Base-by-base conservation (phyloP, 1,140 invertebrate species). In the Leptinotarsa undecemlineata region DNA sequence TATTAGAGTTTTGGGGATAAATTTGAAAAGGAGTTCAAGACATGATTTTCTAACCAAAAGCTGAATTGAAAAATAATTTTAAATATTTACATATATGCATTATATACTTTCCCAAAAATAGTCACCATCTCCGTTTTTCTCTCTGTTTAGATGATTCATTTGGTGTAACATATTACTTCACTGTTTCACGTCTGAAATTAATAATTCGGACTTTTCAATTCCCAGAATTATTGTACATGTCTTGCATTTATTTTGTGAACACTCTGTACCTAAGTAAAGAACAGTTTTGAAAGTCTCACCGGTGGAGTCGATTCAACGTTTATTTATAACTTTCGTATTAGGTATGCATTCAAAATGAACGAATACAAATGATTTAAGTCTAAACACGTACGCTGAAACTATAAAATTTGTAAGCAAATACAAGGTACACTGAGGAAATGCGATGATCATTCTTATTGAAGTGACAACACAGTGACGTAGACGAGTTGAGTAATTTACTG, bases 281-380 rank as follows among this genome's bases (percentile, higher is more conserved):
- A 57, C 51, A n/a, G 51, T 57, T 57, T 57, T 19, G 51, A 57
- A 57, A 57, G 51, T 57, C 51, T 57, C 51, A 57, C 15, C 51
- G 51, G 51, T 42, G 11, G 33, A 42, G 33, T 23, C 26, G 63
- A 66, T 21, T 66, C 63, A 66, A 21, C 26, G 63, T 66, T 66
- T 23, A 66, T 66, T 21, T 66, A 66, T 66, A 66, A 33, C 63
- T 66, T 66, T 66, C 63, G 63, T 66, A 66, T 23, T 23, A 66
- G 63, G 63, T 66, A 66, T 21, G 63, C 63, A 66, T 66, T 66
- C 63, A 66, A 66, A 66, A 66, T 66, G 63, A 66, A 66, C n/a
- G 63, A 57, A 19, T 57, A 57, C 15, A 19, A 57, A 66, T 66
- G 21, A 66, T 66, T 66, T 23, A 66, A 66, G 63, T 66, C 63